These are phyloP conservation scores for Tortrix viridana DNA, from an alignment of 2,888 invertebrate genomes.

Conservation along the genomic window DNA sequence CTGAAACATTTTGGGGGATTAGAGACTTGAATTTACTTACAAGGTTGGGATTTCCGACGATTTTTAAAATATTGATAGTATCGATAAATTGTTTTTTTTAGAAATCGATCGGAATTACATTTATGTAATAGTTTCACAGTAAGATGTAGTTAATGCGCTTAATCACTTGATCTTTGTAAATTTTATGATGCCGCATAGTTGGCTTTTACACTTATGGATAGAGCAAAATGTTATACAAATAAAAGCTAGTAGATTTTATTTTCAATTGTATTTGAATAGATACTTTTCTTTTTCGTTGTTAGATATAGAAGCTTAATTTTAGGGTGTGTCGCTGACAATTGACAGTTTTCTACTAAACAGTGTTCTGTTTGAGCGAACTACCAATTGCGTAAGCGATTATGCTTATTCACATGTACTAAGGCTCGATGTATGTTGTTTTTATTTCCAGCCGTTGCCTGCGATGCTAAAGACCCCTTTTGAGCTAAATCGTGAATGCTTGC, in stretches of 20 bases:
- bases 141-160: slow-evolving; percentile 36
- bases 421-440: slow-evolving; percentile 85
- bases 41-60: slow-evolving; percentile 20
- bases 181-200: slow-evolving; percentile 36
- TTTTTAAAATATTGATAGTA: slow-evolving; percentile 17
- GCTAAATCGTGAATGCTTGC: slow-evolving; percentile 85
- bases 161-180: slow-evolving; percentile 34
- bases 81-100: slow-evolving; percentile 1
- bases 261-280: slow-evolving; percentile 9
- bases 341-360: slow-evolving; percentile 54
- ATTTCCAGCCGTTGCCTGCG: slow-evolving; percentile 85
- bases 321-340: slow-evolving; percentile 67
- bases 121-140: slow-evolving; percentile 16
- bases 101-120: slow-evolving; percentile 32
- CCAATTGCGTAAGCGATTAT: slow-evolving; percentile 61
- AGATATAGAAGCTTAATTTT: slow-evolving; percentile 77
- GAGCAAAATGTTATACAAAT: slow-evolving; percentile 23
- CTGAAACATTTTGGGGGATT: slow-evolving; percentile 13
- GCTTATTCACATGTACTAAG: slow-evolving; percentile 78
- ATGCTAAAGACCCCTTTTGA: slow-evolving; percentile 84
- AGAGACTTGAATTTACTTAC: slow-evolving; percentile 9
- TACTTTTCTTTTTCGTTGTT: slow-evolving; percentile 39
- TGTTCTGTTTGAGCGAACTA: slow-evolving; percentile 50
- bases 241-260: slow-evolving; percentile 19
- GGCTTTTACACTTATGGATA: slow-evolving; percentile 32